A percentile compares a stretch with the other conserved stretches of the same genome.
phyloP scores from a whole-genome alignment of 2,797 vertebrate species.

The Meda fulgida region DNA sequence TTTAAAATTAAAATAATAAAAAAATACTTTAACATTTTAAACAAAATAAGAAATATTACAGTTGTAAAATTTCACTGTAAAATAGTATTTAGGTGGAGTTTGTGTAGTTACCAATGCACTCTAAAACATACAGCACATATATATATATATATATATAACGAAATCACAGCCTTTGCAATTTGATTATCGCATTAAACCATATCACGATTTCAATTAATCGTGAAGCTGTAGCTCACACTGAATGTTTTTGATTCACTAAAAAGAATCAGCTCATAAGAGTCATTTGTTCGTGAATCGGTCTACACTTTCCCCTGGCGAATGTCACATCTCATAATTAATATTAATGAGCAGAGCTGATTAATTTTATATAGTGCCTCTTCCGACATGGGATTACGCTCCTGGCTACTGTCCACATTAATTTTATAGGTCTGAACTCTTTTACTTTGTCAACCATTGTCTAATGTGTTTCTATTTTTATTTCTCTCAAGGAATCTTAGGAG shows the following conservation, averaged over 20 bases:
- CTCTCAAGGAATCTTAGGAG: background rate
- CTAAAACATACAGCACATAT: background rate
- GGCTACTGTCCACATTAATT: slow-evolving; percentile 11
- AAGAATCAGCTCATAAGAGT: background rate
- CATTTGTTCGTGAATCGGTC: background rate
- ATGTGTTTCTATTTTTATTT: slow-evolving; percentile 32
- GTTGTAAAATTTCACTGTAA: background rate
- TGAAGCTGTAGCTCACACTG: background rate
- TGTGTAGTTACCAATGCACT: background rate
- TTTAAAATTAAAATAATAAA: no score
- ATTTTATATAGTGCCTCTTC: slow-evolving; percentile 8
- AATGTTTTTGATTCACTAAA: slow-evolving; percentile 1
- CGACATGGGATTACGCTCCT: slow-evolving; percentile 9
- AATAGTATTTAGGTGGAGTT: background rate
- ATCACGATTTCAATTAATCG: background rate
- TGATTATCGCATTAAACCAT: background rate
- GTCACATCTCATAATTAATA: background rate
- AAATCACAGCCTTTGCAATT: background rate
- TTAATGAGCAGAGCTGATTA: slow-evolving; percentile 15
- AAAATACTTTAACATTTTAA: no score
- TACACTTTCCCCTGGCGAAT: background rate
- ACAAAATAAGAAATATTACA: no score
- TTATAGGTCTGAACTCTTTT: slow-evolving; percentile 19
- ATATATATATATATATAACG: background rate
- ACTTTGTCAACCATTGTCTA: slow-evolving; percentile 15